A percentile compares a stretch with the other conserved stretches of the same genome.
Conservation (phyloP, 2,888 invertebrate species). For the Nomada hirtipes region DNA sequence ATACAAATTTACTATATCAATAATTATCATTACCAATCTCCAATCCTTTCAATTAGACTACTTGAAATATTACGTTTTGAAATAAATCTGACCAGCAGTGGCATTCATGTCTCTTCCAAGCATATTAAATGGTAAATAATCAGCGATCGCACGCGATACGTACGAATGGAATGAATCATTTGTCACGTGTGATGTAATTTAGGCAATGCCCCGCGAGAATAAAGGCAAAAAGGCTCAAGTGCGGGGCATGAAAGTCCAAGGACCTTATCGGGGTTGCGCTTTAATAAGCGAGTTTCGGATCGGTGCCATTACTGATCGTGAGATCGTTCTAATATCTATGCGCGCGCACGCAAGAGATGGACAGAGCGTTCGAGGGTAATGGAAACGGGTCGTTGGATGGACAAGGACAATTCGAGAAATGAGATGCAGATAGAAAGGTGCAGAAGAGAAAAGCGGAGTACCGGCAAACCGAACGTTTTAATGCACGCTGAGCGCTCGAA, state of each 20-base stretch:
- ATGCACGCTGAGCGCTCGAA: slow-evolving; percentile 68
- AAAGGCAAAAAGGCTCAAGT: not conserved
- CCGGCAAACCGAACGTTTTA: slow-evolving; percentile 65
- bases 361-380: slow-evolving; percentile 9
- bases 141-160: too few relatives aligned
- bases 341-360: slow-evolving; percentile 31
- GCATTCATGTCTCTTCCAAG: too few relatives aligned
- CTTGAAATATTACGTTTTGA: too few relatives aligned
- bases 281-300: slow-evolving; percentile 1
- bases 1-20: too few relatives aligned
- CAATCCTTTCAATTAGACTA: too few relatives aligned
- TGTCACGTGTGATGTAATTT: not conserved
- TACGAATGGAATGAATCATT: not conserved
- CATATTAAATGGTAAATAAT: too few relatives aligned
- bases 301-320: slow-evolving; percentile 12
- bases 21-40: too few relatives aligned
- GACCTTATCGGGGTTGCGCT: not conserved
- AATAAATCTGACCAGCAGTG: too few relatives aligned
- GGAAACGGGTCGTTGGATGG: slow-evolving; percentile 25
- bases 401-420: slow-evolving; percentile 47
- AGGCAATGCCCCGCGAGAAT: not conserved
- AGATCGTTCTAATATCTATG: slow-evolving; percentile 9
- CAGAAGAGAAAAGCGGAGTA: slow-evolving; percentile 67
- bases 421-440: slow-evolving; percentile 69
- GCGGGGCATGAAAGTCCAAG: not conserved